Base-by-base conservation (phyloP, 2,888 invertebrate genomes). In the Troides oblongomaculatus region DNA sequence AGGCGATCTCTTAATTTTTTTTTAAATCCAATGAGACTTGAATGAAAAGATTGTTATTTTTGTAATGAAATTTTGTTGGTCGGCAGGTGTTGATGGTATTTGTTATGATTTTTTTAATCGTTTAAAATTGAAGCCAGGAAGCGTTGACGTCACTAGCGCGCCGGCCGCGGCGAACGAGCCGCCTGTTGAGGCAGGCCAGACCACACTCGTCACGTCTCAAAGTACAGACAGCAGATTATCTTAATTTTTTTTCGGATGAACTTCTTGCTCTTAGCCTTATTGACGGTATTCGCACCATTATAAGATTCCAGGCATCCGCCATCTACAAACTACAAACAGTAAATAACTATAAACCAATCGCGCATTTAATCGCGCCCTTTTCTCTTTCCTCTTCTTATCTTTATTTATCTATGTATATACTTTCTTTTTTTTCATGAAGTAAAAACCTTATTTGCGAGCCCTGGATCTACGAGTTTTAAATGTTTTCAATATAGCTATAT, bases 181-280 rank as follows among this genome's bases (percentile, higher is more conserved):
- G 83, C 82, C 77, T 86, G 91, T 92, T 92, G 92, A 92, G 92
- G 92, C 90, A 92, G 92, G 92, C 88, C 89, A 77, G 80, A 76
- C 75, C 76, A 73, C 80, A 75, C 81, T 79, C 79, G 75, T 74
- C 80, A 79, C 79, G 71, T 74, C 65, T 73, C 69, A 23, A 64
- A 56, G 81, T 82, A 90, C 77, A 74, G 88, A 77, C 81, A 79
- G 83, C 84, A 89, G 67, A 10, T 80, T 59, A 68, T 30, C 30
- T 4, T 3, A 30, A 30, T 30, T 30, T 30, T 30, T 25, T 30
- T 30, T 30, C 30, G 2, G 30, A 30, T 30, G 30, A 30, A 30
- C 5, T 30, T 30, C 30, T 30, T 30, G 30, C 3, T 30, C 4
- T 30, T 30, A 30, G 0, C 30, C 30, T 30, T 30, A 30, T 30